phyloP scores from a whole-genome alignment of 2,113 vertebrate species.

The Phasianus colchicus region DNA sequence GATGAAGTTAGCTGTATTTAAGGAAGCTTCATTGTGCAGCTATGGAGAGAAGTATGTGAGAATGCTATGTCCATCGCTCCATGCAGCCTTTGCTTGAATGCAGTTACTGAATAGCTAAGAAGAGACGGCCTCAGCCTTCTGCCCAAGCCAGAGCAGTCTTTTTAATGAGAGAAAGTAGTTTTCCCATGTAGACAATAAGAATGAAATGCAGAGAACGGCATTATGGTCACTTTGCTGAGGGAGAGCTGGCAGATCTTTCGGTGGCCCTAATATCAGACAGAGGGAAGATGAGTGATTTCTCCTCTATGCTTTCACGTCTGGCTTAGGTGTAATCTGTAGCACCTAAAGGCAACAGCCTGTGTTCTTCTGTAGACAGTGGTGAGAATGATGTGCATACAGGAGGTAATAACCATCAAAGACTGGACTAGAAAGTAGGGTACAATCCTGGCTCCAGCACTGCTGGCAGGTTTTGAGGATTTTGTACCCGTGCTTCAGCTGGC shows the following conservation, averaged over 20 bases:
- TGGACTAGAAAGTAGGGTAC: not conserved
- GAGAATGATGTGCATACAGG: not conserved
- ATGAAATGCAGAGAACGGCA: not conserved
- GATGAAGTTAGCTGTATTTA: not conserved
- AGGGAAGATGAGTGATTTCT: not conserved
- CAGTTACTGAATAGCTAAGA: not conserved
- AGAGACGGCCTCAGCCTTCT: not conserved
- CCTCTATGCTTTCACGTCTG: not conserved
- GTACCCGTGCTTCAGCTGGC: not conserved
- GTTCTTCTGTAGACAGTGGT: not conserved
- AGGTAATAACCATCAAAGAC: not conserved
- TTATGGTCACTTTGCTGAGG: rapidly evolving
- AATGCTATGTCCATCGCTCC: not conserved
- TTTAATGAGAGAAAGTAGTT: not conserved
- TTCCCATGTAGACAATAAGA: not conserved
- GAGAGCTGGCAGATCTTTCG: rapidly evolving
- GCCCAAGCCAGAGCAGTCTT: not conserved
- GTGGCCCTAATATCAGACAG: rapidly evolving
- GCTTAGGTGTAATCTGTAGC: not conserved
- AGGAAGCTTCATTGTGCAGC: not conserved
- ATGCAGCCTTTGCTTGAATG: not conserved
- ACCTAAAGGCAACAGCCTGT: not conserved
- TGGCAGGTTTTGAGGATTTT: not conserved
- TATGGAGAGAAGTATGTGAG: not conserved
- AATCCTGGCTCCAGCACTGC: not conserved